phyloP scores from a whole-genome alignment of 2,888 invertebrate species.

The Drosophila nr. fundita region DNA sequence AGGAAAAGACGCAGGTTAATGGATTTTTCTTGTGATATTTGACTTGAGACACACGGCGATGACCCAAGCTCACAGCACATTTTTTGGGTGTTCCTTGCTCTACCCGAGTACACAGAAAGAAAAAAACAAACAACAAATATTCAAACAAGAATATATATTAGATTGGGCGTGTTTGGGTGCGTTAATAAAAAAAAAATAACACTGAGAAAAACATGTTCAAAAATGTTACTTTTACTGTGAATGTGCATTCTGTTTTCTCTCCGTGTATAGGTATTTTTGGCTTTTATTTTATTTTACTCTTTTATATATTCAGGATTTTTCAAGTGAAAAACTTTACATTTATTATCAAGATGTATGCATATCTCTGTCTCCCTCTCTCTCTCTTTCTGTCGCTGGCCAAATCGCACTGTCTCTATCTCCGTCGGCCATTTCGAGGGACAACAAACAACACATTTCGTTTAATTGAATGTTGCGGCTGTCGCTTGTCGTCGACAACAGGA shows the following conservation, averaged over 20 bases:
- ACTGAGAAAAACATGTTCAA: not conserved
- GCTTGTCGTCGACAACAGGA: constrained; percentile 40
- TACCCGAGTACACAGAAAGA: not conserved
- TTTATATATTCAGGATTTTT: constrained; percentile 53
- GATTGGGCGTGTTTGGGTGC: not conserved
- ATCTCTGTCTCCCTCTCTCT: not conserved
- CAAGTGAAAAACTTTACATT: constrained; percentile 76
- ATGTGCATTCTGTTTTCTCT: not conserved
- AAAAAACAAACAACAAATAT: not conserved
- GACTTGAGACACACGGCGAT: constrained; percentile 53
- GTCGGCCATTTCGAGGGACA: constrained; percentile 57
- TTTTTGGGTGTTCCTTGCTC: not conserved
- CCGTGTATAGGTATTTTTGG: not conserved
- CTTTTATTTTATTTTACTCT: constrained; percentile 66
- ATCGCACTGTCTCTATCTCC: not conserved
- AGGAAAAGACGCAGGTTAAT: constrained; percentile 71
- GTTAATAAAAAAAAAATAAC: not conserved
- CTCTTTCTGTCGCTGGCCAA: not conserved
- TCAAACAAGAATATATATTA: not conserved
- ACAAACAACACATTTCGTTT: constrained; percentile 78
- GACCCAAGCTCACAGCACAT: constrained; percentile 52
- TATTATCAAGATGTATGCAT: constrained; percentile 61
- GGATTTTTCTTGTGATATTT: constrained; percentile 80
- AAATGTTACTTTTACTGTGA: not conserved
- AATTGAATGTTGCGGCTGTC: constrained; percentile 78